A percentile compares a stretch with the other conserved stretches of the same genome.
Evolutionary conservation across 1,140 invertebrate genomes (phyloP).

Genomic region (Centruroides vittatus): DNA sequence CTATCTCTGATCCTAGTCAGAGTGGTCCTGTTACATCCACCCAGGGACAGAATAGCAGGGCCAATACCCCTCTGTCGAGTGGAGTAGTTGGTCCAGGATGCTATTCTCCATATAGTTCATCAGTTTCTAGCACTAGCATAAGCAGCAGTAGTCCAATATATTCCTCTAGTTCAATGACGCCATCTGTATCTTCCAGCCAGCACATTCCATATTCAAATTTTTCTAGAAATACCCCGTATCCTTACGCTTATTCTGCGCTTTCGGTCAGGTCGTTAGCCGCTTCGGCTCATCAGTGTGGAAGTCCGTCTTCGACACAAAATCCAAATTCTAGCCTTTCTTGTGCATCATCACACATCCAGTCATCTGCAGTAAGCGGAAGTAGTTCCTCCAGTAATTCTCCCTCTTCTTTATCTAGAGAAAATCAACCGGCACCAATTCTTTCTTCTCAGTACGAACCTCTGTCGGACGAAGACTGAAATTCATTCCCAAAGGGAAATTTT

Average conservation of each 20-base stretch:
- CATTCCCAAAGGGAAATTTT: neutral
- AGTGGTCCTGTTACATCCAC: constrained; percentile 9
- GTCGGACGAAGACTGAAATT: constrained; percentile 60
- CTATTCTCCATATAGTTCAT: constrained; percentile 11
- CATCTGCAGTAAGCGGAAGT: constrained; percentile 1
- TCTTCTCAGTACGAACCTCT: constrained; percentile 72
- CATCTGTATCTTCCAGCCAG: constrained; percentile 19
- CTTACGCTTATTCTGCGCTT: constrained; percentile 45
- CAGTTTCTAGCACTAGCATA: constrained; percentile 5
- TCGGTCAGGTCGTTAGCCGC: constrained; percentile 34
- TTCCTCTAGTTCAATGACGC: constrained; percentile 20
- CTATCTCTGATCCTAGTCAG: neutral
- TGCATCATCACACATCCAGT: constrained; percentile 1
- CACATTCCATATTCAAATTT: constrained; percentile 10
- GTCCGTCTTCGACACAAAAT: constrained; percentile 26
- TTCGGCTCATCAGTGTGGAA: constrained; percentile 26
- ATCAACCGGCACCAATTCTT: constrained; percentile 57
- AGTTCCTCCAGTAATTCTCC: constrained; percentile 10
- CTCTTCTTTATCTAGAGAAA: constrained; percentile 4
- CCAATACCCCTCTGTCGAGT: constrained; percentile 6
- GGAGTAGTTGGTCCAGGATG: constrained; percentile 5
- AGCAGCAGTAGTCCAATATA: constrained; percentile 9
- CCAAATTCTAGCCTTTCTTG: constrained; percentile 29
- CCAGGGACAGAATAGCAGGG: constrained; percentile 10
- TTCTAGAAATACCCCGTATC: constrained; percentile 27